A percentile compares a stretch with the other conserved stretches of the same genome.
These are phyloP conservation scores for Triplophysa rosa DNA, from an alignment of 2,113 vertebrate genomes.

Conservation along the genomic window DNA sequence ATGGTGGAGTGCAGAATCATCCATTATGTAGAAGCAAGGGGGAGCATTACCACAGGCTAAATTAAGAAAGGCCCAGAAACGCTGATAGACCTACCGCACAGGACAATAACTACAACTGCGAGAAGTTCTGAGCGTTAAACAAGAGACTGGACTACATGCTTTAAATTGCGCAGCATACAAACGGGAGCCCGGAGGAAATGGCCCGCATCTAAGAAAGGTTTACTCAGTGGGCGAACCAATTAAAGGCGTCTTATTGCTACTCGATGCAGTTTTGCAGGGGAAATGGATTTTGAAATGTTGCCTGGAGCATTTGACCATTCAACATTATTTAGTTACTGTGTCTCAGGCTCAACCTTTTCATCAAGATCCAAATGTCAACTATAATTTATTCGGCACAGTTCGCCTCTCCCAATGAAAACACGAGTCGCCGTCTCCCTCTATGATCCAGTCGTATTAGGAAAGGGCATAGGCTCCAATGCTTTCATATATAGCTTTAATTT, in stretches of 20 bases:
- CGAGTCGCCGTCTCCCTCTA: constrained; percentile 50
- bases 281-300: constrained; percentile 62
- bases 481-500: constrained; percentile 48
- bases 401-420: constrained; percentile 61
- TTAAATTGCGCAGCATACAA: constrained; percentile 22
- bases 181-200: constrained; percentile 42
- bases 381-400: constrained; percentile 60
- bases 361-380: constrained; percentile 72
- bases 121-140: constrained; percentile 14
- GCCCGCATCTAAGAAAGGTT: constrained; percentile 46
- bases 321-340: constrained; percentile 67
- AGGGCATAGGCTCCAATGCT: constrained; percentile 46
- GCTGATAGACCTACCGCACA: constrained; percentile 29
- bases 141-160: constrained; percentile 3
- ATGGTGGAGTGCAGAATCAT: constrained; percentile 68
- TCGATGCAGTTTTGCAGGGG: constrained; percentile 48
- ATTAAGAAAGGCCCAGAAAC: constrained; percentile 53
- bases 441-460: constrained; percentile 48
- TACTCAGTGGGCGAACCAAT: constrained; percentile 55
- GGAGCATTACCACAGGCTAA: constrained; percentile 42
- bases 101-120: constrained; percentile 45
- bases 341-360: constrained; percentile 71
- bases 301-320: constrained; percentile 63
- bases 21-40: constrained; percentile 63
- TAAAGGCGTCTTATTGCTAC: constrained; percentile 56